Evolutionary conservation across 2,888 invertebrate genomes (phyloP), one percentile per base, ranked within the genome.

Genomic region (Toxonevra muliebris): DNA sequence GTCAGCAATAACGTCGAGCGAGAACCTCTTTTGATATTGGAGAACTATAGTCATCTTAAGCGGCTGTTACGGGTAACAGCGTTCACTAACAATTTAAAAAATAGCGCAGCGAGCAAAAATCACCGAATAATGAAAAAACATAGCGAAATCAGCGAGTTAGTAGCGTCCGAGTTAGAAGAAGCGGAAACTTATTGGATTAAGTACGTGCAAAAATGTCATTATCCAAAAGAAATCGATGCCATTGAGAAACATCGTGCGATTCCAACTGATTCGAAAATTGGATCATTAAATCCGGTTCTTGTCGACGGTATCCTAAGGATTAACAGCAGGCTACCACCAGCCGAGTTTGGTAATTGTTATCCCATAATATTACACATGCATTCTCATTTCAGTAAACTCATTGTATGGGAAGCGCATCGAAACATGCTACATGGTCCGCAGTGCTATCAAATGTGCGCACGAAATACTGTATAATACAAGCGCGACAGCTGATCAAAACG

Each of bases 381-480:
- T 43, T 68, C 67, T 55, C 62, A 60, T 50, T 65, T 72, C 11
- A 72, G 68, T 40, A n/a, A 58, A 15, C 10, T 69, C 10, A 30
- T 73, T 52, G 15, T 66, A 50, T 43, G 42, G 54, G 70, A 68
- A 17, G 73, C 70, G 7, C 73, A 73, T 64, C 53, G 62, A 15
- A 55, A 30, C 17, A 58, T 55, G 19, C 48, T 70, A 20, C 69
- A 73, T 48, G 58, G 69, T 2, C 70, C 70, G 70, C 19, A 55
- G 66, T 71, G 30, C 65, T 70, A 30, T 48, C 65, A 19, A 66
- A 64, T 19, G 48, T 70, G 13, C 59, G 70, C 45, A 66, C 63
- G 13, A 67, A 63, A 53, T 70, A 59, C 57, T 72, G 71, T 68
- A 74, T 72, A 45, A 15, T 67, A 20, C 61, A 69, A 61, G 72